These are phyloP conservation scores for Caenorhabditis uteleia DNA, from an alignment of 2,888 invertebrate species.

Conservation along the genomic window DNA sequence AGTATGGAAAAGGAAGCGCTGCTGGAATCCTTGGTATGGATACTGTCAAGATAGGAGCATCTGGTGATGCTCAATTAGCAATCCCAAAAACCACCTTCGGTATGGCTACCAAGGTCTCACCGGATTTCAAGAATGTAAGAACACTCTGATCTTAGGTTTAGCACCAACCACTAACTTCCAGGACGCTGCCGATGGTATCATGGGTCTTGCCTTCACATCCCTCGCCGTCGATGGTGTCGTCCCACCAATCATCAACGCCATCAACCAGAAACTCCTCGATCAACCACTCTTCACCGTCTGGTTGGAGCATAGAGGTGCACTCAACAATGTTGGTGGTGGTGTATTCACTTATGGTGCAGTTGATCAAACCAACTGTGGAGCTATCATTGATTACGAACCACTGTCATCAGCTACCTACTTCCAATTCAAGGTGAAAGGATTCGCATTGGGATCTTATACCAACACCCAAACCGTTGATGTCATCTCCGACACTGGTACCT, in stretches of 20 bases:
- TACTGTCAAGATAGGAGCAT: too few species aligned
- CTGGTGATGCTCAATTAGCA: too few species aligned
- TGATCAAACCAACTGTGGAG: conserved; percentile 54
- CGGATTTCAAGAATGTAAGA: too few species aligned
- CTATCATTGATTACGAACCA: conserved; percentile 48
- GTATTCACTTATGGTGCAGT: conserved; percentile 53
- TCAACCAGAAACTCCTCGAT: conserved; percentile 49
- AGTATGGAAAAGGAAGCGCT: conserved; percentile 72
- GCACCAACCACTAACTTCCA: too few species aligned
- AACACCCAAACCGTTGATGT: conserved; percentile 46
- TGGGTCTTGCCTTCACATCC: conserved; percentile 45
- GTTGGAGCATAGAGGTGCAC: conserved; percentile 49
- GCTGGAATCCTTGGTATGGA: conserved; percentile 72
- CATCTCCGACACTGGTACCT: conserved; percentile 57
- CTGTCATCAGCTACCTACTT: conserved; percentile 58
- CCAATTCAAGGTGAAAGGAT: conserved; percentile 55
- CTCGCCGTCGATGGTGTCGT: conserved; percentile 45
- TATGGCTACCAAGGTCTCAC: too few species aligned
- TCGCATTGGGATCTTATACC: conserved; percentile 40
- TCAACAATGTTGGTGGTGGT: conserved; percentile 48
- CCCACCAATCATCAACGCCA: too few species aligned
- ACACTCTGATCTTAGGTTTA: too few species aligned
- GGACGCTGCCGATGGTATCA: conserved; percentile 50
- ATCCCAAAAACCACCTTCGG: too few species aligned
- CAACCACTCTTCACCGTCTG: conserved; percentile 59